phyloP scores from a whole-genome alignment of 2,113 vertebrate genomes.

The Canis aureus region DNA sequence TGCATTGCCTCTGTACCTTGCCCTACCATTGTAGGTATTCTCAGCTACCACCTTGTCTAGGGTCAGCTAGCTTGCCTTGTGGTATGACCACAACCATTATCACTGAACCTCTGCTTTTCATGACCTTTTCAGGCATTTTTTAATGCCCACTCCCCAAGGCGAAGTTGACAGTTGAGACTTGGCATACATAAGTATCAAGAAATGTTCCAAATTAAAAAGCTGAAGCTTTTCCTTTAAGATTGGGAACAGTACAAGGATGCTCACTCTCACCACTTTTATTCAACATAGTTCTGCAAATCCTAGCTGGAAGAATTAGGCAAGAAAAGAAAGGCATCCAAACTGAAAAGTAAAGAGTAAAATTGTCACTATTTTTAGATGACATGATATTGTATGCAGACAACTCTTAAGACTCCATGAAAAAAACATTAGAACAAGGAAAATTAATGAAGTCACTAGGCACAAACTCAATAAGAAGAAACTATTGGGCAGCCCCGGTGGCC shows the following conservation, averaged over 20 bases:
- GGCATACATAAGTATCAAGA: not conserved
- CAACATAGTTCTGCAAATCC: not conserved
- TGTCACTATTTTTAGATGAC: not conserved
- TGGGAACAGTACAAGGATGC: not conserved
- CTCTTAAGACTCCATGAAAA: not conserved
- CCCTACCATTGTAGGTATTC: not conserved
- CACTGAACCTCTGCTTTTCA: not conserved
- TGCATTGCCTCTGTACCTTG: accelerated
- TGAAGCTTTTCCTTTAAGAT: not conserved
- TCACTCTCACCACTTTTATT: not conserved
- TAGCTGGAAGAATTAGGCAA: not conserved
- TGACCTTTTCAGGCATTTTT: not conserved
- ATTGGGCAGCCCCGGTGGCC: no score
- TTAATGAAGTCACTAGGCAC: no score
- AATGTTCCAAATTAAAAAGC: not conserved
- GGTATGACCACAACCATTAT: not conserved
- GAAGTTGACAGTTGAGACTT: not conserved
- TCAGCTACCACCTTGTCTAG: not conserved
- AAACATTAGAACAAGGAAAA: not conserved
- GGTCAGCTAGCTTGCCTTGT: not conserved
- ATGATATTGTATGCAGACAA: not conserved
- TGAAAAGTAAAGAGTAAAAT: not conserved
- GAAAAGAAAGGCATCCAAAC: not conserved
- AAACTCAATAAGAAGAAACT: no score
- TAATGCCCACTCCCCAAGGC: not conserved